Evolutionary conservation across 1,140 invertebrate genomes (phyloP).

Genomic region (Calephelis virginiensis): DNA sequence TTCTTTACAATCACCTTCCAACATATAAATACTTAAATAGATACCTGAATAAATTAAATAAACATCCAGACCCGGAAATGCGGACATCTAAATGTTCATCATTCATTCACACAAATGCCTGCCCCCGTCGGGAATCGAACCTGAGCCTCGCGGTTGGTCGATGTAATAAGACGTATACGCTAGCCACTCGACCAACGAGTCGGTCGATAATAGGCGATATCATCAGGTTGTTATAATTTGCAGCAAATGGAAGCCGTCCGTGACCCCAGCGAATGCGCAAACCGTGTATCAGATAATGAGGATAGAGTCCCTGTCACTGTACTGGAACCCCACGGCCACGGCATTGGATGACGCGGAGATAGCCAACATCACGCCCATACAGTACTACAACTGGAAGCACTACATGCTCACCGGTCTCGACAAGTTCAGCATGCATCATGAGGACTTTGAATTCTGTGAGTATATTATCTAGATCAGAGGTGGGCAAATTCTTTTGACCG

Average conservation of each 20-base stretch:
- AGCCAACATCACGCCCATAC: constrained; percentile 78
- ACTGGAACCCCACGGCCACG: constrained; percentile 85
- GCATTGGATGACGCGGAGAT: constrained; percentile 72
- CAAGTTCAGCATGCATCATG: constrained; percentile 86
- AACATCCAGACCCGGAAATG: too few relatives aligned
- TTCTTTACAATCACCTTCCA: too few relatives aligned
- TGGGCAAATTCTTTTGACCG: too few relatives aligned
- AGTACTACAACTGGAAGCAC: constrained; percentile 83
- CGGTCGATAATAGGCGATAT: too few relatives aligned
- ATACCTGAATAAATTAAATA: too few relatives aligned
- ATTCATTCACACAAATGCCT: too few relatives aligned
- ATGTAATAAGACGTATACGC: too few relatives aligned
- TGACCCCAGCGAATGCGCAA: constrained; percentile 80
- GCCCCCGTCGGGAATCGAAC: too few relatives aligned
- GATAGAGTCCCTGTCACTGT: constrained; percentile 86
- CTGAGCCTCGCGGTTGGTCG: too few relatives aligned
- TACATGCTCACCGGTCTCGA: constrained; percentile 86
- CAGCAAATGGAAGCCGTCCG: constrained; percentile 89
- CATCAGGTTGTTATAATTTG: not conserved
- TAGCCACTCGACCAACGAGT: too few relatives aligned
- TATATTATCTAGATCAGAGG: constrained; percentile 42
- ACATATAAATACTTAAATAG: too few relatives aligned
- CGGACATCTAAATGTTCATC: too few relatives aligned
- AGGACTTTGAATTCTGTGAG: constrained; percentile 86
- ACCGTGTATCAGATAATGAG: constrained; percentile 89